Evolutionary conservation across 2,113 vertebrate genomes (phyloP), one percentile per base, ranked within the genome.

Genomic region (Arenaria interpres): DNA sequence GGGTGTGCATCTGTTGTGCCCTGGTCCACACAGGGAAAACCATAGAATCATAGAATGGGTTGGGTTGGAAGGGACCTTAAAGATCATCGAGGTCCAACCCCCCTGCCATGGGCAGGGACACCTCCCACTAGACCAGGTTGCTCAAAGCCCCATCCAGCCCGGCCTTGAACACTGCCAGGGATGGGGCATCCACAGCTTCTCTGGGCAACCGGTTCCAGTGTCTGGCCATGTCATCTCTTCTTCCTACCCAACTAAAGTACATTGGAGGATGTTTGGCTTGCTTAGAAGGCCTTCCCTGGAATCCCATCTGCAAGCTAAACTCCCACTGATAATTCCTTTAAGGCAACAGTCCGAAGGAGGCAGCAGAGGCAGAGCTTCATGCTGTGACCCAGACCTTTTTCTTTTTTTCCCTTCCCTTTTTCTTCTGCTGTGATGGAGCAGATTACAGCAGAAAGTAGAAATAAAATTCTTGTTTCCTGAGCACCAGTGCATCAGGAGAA

Each of bases 401-500:
- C 12, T 18, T 12, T 18, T 4, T 2, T 8, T 8, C 1, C 4
- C 1, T 0, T 3, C 6, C 4, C 4, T 69, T 60, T 63, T 60
- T 24, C 7, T 69, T 48, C 45, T 59, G 25, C 35, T 59, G 14
- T 27, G 35, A 35, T 85, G 27, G 45, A 79, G 37, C 6, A 60
- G 53, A 33, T 17, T 64, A n/a, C 35, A 32, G 54, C 28, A 75
- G 43, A 81, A 85, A 89, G 81, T 39, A 50, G 24, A 35, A 87
- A 53, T 33, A 79, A 79, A 90, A 41, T 75, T 96, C 81, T 81
- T 92, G 80, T 69, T 92, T 93, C 71, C 59, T 95, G 21, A 46
- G 77, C 85, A 92, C 81, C 62, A 96, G 74, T 9, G 6, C 84
- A 79, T 30, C 54, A 80, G 27, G 63, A 96, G 92, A 97, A 95